Conservation (phyloP, 2,888 invertebrate genomes). For the Sinohyriopsis cumingii region DNA sequence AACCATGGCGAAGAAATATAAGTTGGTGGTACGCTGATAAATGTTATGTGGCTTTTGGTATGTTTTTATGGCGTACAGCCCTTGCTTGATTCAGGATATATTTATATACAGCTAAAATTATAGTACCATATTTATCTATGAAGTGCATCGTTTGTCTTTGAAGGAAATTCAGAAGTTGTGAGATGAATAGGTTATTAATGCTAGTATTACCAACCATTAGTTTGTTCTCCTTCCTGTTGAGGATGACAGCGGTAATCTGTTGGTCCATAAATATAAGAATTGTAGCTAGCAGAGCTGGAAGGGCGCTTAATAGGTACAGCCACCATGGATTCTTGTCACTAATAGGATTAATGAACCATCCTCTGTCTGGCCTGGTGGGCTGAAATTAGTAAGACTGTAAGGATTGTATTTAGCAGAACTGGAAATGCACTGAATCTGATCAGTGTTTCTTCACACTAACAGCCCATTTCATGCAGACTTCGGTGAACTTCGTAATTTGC, state of each 20-base stretch:
- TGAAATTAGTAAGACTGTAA: slow-evolving; percentile 77
- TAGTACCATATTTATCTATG: too few relatives aligned
- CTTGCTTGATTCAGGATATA: too few relatives aligned
- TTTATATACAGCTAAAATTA: too few relatives aligned
- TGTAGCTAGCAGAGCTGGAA: slow-evolving; percentile 94
- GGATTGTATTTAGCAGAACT: slow-evolving; percentile 93
- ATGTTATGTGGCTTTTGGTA: too few relatives aligned
- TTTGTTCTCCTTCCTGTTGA: slow-evolving; percentile 98
- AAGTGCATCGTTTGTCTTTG: too few relatives aligned
- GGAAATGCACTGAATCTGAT: slow-evolving; percentile 87
- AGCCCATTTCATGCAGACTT: too few relatives aligned
- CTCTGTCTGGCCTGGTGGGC: slow-evolving; percentile 57
- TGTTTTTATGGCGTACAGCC: too few relatives aligned
- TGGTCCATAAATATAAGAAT: slow-evolving; percentile 99
- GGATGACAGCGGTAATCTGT: slow-evolving; percentile 98
- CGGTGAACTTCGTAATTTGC: too few relatives aligned
- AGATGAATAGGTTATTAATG: not conserved
- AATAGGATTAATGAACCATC: slow-evolving; percentile 67
- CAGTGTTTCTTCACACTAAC: slow-evolving; percentile 76
- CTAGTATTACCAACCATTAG: slow-evolving; percentile 55
- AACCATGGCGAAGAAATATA: too few relatives aligned
- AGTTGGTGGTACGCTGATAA: too few relatives aligned
- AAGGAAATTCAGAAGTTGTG: too few relatives aligned
- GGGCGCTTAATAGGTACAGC: slow-evolving; percentile 85
- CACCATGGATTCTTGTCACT: slow-evolving; percentile 79